Base-by-base conservation (phyloP, 2,797 vertebrate species). In the Orientallactaga sibirica region DNA sequence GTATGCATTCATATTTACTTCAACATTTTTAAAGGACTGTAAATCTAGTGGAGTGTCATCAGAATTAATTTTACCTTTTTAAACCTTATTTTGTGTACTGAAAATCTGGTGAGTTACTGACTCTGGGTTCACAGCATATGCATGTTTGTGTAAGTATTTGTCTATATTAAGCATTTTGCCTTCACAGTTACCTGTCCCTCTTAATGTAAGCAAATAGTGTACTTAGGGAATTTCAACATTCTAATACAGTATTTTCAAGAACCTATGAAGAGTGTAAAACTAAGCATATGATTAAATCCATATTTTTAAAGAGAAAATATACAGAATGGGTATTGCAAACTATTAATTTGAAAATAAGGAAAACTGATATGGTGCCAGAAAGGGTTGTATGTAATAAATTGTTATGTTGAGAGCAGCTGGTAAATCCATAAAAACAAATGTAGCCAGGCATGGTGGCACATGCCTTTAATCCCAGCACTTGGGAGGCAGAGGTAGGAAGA, bases 201-300 rank as follows among this genome's bases (percentile, higher is more conserved):
- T 81, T 74, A 41, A 92, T 5, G 0, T 88, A 77, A 33, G 8
- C 48, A 91, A 89, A 95, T 87, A 0, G 71, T 29, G 37, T 84
- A 71, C 9, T 48, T 83, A 79, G 68, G 67, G 37, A 24, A 86
- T 77, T 86, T 96, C 75, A 73, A 67, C 86, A 64, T 91, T 76
- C 33, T 78, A 8, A 89, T 4, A 24, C 33, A 76, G 48, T 61
- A 87, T 5, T 29, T 93, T 43, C 14, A 90, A 52, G 61, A 90
- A 58, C 25, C 1, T 19, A 8, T 43, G 10, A 88, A 79, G 67
- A 90, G 22, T 79, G 18, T 58, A 93, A 84, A 20, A 77, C 25
- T 71, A 78, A 64, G 79, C 27, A 62, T 55, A 41, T 14, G 25
- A 76, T 62, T 67, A n/a, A 64, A 64, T 55, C 3, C 5, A 18